phyloP scores from a whole-genome alignment of 30 jellyfish, hydroid and myxozoan genomes.

The Rhopilema esculentum region DNA sequence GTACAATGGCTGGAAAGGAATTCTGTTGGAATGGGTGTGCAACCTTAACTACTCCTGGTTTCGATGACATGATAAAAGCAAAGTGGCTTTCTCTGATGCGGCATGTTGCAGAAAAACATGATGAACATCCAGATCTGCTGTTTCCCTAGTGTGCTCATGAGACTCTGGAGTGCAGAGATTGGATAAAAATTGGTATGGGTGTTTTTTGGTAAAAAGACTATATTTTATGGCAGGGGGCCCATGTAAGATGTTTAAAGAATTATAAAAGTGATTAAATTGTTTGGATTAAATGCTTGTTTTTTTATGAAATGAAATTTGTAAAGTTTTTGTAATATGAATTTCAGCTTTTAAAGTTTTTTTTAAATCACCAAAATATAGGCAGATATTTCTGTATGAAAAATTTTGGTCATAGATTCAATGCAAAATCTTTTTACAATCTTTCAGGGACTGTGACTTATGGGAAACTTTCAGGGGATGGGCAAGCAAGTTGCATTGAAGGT shows the following conservation, averaged over 20 bases:
- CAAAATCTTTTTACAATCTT: background rate
- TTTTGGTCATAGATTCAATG: conserved; percentile 9
- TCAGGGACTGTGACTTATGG: too few relatives aligned
- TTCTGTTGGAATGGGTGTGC: background rate
- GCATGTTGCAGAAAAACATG: background rate
- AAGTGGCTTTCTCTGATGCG: conserved; percentile 2
- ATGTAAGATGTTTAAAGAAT: too few relatives aligned
- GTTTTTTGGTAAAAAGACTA: too few relatives aligned
- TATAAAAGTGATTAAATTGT: too few relatives aligned
- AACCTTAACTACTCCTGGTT: background rate
- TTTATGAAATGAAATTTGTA: too few relatives aligned
- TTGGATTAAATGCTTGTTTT: too few relatives aligned
- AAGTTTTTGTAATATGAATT: too few relatives aligned
- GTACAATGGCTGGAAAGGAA: conserved; percentile 14
- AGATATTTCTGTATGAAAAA: conserved; percentile 1
- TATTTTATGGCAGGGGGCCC: too few relatives aligned
- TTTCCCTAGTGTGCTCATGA: conserved; percentile 3
- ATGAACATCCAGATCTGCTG: background rate
- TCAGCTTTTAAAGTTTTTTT: too few relatives aligned
- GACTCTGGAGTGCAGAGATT: conserved; percentile 3
- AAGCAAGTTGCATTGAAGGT: too few relatives aligned
- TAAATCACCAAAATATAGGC: background rate
- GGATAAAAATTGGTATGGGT: conserved; percentile 1
- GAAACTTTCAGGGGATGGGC: too few relatives aligned
- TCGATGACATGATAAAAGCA: conserved; percentile 4